Evolutionary conservation across 1,140 invertebrate genomes (phyloP).

Genomic region (Pristionchus pacificus): DNA sequence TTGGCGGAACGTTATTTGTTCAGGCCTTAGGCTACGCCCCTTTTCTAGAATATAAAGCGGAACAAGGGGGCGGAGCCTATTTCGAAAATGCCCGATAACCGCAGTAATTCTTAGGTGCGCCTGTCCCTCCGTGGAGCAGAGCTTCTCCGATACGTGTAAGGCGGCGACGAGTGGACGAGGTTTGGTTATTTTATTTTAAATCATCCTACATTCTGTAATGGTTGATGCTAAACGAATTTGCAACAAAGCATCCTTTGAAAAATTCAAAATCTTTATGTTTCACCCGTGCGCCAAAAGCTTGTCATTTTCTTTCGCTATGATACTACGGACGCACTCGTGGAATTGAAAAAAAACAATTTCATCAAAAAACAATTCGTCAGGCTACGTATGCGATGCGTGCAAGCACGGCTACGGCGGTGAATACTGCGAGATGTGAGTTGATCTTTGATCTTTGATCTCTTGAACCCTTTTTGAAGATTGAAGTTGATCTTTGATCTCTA

Average conservation of each 20-base stretch:
- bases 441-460: not conserved
- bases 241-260: too few species aligned
- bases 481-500: slow-evolving; percentile 5
- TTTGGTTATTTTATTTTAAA: too few species aligned
- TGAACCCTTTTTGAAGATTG: slow-evolving; percentile 6
- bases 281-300: too few species aligned
- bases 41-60: not conserved
- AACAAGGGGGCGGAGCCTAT: not conserved
- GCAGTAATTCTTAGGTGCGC: slow-evolving; percentile 58
- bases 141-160: slow-evolving; percentile 62
- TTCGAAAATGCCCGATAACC: not conserved
- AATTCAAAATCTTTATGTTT: too few species aligned
- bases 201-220: too few species aligned
- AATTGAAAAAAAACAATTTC: too few species aligned
- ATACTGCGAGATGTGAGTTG: slow-evolving; percentile 65
- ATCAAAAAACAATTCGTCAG: slow-evolving; percentile 9
- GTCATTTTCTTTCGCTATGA: too few species aligned
- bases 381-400: slow-evolving; percentile 61
- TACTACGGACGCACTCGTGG: too few species aligned
- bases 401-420: slow-evolving; percentile 66
- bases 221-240: too few species aligned
- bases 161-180: slow-evolving; percentile 40
- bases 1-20: too few species aligned
- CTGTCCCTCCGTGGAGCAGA: slow-evolving; percentile 68
- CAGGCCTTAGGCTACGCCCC: not conserved